Evolutionary conservation across 2,797 vertebrate species (phyloP), one percentile per base, ranked within the genome.

Genomic region (Cichlasoma orientale): DNA sequence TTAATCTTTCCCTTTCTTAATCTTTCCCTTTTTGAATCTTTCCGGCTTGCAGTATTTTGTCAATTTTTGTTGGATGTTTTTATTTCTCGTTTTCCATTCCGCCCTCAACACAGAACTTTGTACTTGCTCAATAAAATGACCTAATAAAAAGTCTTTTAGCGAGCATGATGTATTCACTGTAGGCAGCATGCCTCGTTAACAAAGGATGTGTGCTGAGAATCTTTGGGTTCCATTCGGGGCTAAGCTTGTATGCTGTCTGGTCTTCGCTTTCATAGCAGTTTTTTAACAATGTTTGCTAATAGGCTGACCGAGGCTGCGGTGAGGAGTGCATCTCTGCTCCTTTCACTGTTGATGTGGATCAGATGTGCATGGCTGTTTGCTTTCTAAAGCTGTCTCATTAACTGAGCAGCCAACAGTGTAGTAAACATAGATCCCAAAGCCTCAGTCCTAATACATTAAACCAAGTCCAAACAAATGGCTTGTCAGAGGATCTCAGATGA

Each of bases 251-350:
- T 56, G 78, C 75, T 61, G 77, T 84, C 88, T 83, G 82, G 54
- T 71, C 68, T 19, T 73, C 66, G 16, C 38, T 84, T 84, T 86
- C 77, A 85, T 57, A 38, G 82, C 72, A 44, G 19, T 80, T 88
- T 87, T 83, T 87, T 83, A 86, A 87, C 81, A 77, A 77, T 79
- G 50, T 86, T 92, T 82, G 76, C 79, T 82, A 89, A 84, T 66
- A 75, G 74, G 70, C 83, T 72, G 73, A 73, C 47, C 41, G 1
- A 78, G 76, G 25, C 74, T 82, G 77, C 4, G 44, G 68, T 7
- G 63, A 66, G 12, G 59, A 74, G 74, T n/a, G 56, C 72, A 55
- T 57, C 84, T 33, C 52, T 0, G 9, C 57, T 73, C 23, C 75
- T 85, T 86, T 88, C 61, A 38, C 50, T 31, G 63, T 58, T 79